A percentile compares a stretch with the other conserved stretches of the same genome.
Evolutionary conservation across 53 echinoderm and acorn worm genomes (phyloP).

Genomic region (Henricia sp.): DNA sequence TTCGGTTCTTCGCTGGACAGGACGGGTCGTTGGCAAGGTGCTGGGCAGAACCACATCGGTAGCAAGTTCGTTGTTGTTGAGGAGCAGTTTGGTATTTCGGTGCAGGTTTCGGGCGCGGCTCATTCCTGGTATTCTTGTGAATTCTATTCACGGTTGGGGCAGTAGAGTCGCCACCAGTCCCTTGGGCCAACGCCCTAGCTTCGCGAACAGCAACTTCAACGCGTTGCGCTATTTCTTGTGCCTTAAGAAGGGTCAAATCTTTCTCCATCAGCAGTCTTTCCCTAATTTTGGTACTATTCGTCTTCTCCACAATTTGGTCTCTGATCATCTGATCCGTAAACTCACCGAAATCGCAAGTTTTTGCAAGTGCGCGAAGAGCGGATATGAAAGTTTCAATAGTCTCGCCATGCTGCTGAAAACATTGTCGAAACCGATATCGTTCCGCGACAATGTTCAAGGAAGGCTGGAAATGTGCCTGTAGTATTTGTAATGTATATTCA

Average conservation of each 20-base stretch:
- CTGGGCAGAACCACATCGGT: conserved; percentile 34
- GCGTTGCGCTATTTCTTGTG: not conserved
- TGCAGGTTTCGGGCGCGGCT: not conserved
- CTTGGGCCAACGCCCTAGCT: conserved; percentile 24
- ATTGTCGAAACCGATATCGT: conserved; percentile 55
- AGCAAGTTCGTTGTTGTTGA: conserved; percentile 13
- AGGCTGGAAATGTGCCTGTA: conserved; percentile 49
- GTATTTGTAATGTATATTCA: conserved; percentile 4
- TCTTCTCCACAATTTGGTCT: conserved; percentile 66
- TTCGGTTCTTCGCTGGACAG: conserved; percentile 33
- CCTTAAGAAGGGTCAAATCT: conserved; percentile 35
- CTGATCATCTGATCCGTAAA: conserved; percentile 66
- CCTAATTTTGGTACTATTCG: conserved; percentile 15
- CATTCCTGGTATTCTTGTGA: not conserved
- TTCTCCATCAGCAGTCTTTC: conserved; percentile 60
- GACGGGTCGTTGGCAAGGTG: conserved; percentile 27
- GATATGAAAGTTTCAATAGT: conserved; percentile 54
- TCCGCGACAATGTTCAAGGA: conserved; percentile 55
- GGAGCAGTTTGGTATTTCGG: not conserved
- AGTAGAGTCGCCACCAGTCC: conserved; percentile 21
- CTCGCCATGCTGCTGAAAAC: conserved; percentile 54
- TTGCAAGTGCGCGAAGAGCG: conserved; percentile 43
- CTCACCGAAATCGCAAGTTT: conserved; percentile 52
- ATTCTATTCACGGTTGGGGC: conserved; percentile 3
- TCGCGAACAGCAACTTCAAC: conserved; percentile 44